Evolutionary conservation across 2,113 vertebrate genomes (phyloP), one percentile per base, ranked within the genome.

Genomic region (Strix aluco): DNA sequence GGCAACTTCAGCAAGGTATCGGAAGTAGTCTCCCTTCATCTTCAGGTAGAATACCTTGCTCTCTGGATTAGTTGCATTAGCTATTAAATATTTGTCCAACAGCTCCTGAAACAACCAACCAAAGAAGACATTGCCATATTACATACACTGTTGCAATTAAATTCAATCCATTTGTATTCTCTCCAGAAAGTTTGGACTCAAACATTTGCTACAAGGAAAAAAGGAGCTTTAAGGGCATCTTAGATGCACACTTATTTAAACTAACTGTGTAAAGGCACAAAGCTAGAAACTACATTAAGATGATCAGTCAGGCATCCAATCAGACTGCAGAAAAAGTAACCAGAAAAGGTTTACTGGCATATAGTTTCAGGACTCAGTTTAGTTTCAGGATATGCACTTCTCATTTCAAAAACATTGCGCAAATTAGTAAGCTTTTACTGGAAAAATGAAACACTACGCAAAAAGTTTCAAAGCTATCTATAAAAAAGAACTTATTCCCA

Each of bases 1-100:
- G 52, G 99, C 99, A 92, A 99, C 99, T 97, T 99, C 99, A 96
- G 99, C 99, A 81, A 99, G 99, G 98, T 99, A 99, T 98, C 99
- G 99, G 97, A 98, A 99, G 95, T 99, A 99, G 94, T 99, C 99
- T 63, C 99, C 99, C 96, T 99, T 99, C 99, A 99, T 99, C 98
- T 99, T 99, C 98, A 99, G 98, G 97, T 99, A 99, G 98, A 99
- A 99, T 72, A 99, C 99, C 97, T 99, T 98, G 98, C 99, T 99
- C 98, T 99, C 99, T 38, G 98, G 69, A 73, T 98, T 98, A 96
- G 96, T 98, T 96, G 99, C 98, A 90, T 99, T 99, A 90, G 96
- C 92, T 98, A 99, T 99, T 98, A 99, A 99, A 98, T 98, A 98
- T 75, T 99, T 97, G 96, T 98, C 98, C 98, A 99, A 98, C 96